Evolutionary conservation across 2,113 vertebrate genomes (phyloP), one percentile per base, ranked within the genome.

Genomic region (Sciurus niger): DNA sequence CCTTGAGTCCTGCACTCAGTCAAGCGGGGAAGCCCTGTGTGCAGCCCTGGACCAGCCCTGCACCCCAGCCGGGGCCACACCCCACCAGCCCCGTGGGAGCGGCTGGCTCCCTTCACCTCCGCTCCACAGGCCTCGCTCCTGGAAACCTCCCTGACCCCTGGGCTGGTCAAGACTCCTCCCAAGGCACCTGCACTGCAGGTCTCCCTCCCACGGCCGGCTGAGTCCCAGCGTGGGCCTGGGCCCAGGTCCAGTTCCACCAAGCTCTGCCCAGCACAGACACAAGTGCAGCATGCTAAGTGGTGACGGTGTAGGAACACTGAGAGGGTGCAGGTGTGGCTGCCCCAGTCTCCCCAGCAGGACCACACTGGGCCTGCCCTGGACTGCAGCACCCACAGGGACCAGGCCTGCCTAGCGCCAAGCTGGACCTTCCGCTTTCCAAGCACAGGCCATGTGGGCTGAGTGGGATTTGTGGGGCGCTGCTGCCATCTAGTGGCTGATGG

Each of bases 401-500:
- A 0, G 46, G 22, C 14, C 13, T 16, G 2, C 65, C n/a, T 2
- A 10, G 22, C 16, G 11, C n/a, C 70, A 10, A 10, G n/a, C 2
- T 6, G 67, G 8, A 25, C 0, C 4, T 34, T 18, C 65, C 2
- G 17, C 32, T 30, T 25, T 12, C 30, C 6, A 24, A 10, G 63
- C 30, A 5, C 13, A 0, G 14, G 12, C 20, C 53, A 1, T 9
- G 28, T 0, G 0, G 6, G 6, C 48, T 13, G 7, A 32, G 2
- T 6, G 77, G 8, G 48, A 90, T 92, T 37, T 1, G 65, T 48
- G 77, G 34, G 4, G 53, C n/a, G 28, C 90, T 97, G 65, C 90
- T 93, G 80, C 93, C 97, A 94, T 43, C 97, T 92, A 3, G 30
- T 28, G 96, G 74, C 34, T 0, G 0, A 0, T 2, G 0, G 1